Evolutionary conservation across 2,113 vertebrate genomes (phyloP), one percentile per base, ranked within the genome.

Genomic region (Stercorarius parasiticus): DNA sequence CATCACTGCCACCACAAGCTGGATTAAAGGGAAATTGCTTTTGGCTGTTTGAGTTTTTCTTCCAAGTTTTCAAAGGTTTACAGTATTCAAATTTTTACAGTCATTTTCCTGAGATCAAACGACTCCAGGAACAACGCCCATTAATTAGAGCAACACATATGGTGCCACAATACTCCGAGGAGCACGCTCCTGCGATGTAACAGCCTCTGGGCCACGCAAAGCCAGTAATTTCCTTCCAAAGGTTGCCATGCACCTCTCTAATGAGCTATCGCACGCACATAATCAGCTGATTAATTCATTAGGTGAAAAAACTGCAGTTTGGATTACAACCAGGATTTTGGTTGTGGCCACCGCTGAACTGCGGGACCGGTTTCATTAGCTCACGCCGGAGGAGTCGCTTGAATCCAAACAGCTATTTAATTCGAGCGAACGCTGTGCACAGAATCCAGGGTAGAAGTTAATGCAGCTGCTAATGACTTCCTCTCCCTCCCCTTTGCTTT

Each of bases 131-230:
- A 92, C 61, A 86, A 77, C 47, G 5, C 69, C 86, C n/a, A 2
- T 90, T 96, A 95, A 97, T 97, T 96, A 97, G 69, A 94, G 89
- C 64, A 65, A 65, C 26, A 15, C 93, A 94, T 90, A 90, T 72
- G 97, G 92, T 27, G 59, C 69, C 1, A 15, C 26, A 55, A 67
- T 67, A 30, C 96, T 93, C 83, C 7, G 1, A 84, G 84, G 81
- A 61, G 49, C 5, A 0, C 0, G 4, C 40, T 93, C 69, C 67
- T 81, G 61, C 22, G 1, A 42, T 5, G 67, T 21, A 90, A 71
- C 1, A 0, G 90, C 85, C 88, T 36, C 56, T 0, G 0, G 96
- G 93, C 88, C 71, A 40, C 9, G 2, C 36, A 43, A 55, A 90
- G 80, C 72, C 94, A 90, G n/a, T n/a, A 13, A 34, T 47, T 84